Evolutionary conservation across 2,797 vertebrate species (phyloP).

Genomic region (Miichthys miiuy): DNA sequence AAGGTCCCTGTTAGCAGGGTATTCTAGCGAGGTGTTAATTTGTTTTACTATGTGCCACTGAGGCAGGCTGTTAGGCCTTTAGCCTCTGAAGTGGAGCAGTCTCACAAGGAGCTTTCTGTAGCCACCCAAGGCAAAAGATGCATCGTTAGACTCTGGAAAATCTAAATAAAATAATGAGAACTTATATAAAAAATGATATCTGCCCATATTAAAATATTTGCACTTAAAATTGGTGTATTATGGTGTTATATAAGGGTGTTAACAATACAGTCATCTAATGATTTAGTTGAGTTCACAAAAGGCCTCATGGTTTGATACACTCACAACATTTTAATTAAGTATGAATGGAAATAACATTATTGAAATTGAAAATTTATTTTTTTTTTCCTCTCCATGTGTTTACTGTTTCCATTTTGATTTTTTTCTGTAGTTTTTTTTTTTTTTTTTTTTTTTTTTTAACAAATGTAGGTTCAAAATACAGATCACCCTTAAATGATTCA

Average conservation of each 20-base stretch:
- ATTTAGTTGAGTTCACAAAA: not conserved
- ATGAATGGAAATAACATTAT: not conserved
- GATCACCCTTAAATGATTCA: not conserved
- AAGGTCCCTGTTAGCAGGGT: slow-evolving; percentile 69
- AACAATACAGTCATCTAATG: not conserved
- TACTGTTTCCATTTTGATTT: not conserved
- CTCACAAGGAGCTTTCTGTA: slow-evolving; percentile 73
- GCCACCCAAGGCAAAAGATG: slow-evolving; percentile 14
- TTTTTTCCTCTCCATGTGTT: not conserved
- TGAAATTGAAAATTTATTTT: not conserved
- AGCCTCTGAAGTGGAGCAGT: slow-evolving; percentile 76
- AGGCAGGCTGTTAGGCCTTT: slow-evolving; percentile 81
- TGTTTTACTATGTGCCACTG: slow-evolving; percentile 85
- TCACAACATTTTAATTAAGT: not conserved
- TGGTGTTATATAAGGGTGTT: not conserved
- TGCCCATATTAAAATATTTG: not conserved
- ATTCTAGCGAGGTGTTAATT: slow-evolving; percentile 83
- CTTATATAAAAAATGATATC: not conserved
- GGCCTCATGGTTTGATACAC: not conserved
- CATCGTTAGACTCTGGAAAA: not conserved
- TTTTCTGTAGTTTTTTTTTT: too few relatives aligned
- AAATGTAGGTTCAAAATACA: not conserved
- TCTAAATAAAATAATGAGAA: not conserved
- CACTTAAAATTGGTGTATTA: not conserved
- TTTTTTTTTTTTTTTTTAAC: not conserved